phyloP scores from a whole-genome alignment of 2,113 vertebrate genomes.

The Conger conger region DNA sequence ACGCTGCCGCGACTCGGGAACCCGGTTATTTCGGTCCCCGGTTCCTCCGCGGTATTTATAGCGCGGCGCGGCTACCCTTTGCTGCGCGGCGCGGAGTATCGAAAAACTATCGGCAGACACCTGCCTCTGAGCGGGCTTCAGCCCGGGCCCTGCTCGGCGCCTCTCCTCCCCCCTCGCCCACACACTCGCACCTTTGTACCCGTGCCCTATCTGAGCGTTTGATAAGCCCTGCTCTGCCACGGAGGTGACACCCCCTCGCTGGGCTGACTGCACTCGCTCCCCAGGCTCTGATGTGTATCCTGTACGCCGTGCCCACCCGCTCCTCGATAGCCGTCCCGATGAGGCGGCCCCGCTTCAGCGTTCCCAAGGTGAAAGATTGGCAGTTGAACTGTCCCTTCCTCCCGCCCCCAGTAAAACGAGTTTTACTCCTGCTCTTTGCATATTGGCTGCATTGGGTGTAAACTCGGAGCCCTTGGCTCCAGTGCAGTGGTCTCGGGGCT shows the following conservation, averaged over 20 bases:
- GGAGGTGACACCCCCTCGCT: conserved; percentile 24
- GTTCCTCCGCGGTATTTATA: conserved; percentile 36
- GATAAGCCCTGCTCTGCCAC: conserved; percentile 12
- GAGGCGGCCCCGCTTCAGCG: neutral
- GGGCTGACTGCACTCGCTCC: conserved; percentile 42
- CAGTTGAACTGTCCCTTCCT: neutral
- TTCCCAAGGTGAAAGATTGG: neutral
- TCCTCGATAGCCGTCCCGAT: neutral
- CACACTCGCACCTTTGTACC: conserved; percentile 19
- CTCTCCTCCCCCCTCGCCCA: neutral
- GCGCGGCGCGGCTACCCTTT: neutral
- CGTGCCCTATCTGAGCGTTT: neutral
- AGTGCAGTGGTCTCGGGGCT: conserved; percentile 2
- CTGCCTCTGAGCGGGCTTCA: neutral
- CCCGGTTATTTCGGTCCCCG: conserved; percentile 34
- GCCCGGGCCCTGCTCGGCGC: neutral
- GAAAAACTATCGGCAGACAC: neutral
- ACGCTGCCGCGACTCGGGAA: conserved; percentile 23
- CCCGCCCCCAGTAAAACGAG: neutral
- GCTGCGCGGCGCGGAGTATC: neutral
- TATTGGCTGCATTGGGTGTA: neutral
- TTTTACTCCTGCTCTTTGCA: neutral
- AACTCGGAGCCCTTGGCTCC: neutral
- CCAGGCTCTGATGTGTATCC: conserved; percentile 23
- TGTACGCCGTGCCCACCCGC: conserved; percentile 44